A percentile compares a stretch with the other conserved stretches of the same genome.
phyloP scores from a whole-genome alignment of 2,113 vertebrate species.

The Nasalis larvatus region DNA sequence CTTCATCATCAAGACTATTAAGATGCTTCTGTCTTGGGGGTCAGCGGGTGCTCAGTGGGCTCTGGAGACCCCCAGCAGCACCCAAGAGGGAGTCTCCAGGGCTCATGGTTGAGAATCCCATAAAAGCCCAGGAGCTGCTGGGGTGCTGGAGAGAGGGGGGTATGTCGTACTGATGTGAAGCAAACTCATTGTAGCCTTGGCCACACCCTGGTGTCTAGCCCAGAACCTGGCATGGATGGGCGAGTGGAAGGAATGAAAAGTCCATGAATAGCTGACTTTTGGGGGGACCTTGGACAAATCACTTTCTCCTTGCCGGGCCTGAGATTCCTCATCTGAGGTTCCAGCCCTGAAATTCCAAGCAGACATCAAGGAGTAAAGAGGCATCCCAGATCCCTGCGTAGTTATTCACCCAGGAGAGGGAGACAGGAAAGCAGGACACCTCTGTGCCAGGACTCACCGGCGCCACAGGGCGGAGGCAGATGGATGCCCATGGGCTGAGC shows the following conservation, averaged over 20 bases:
- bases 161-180: fast-evolving
- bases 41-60: neutral
- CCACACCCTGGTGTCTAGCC: fast-evolving
- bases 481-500: neutral
- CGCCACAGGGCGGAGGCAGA: neutral
- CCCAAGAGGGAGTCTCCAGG: too few relatives aligned
- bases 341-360: neutral
- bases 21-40: neutral
- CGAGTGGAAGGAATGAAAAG: neutral
- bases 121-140: neutral
- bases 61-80: too few relatives aligned
- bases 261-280: neutral
- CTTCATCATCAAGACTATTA: too few relatives aligned
- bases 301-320: neutral
- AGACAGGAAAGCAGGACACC: neutral
- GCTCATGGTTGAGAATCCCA: neutral
- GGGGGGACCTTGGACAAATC: neutral
- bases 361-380: neutral
- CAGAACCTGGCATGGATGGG: neutral
- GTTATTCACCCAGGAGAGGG: fast-evolving
- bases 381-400: too few relatives aligned
- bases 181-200: neutral
- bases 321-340: neutral
- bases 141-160: neutral
- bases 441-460: neutral